Conservation (phyloP, 2,888 invertebrate species). For the Drosophila mimetica region DNA sequence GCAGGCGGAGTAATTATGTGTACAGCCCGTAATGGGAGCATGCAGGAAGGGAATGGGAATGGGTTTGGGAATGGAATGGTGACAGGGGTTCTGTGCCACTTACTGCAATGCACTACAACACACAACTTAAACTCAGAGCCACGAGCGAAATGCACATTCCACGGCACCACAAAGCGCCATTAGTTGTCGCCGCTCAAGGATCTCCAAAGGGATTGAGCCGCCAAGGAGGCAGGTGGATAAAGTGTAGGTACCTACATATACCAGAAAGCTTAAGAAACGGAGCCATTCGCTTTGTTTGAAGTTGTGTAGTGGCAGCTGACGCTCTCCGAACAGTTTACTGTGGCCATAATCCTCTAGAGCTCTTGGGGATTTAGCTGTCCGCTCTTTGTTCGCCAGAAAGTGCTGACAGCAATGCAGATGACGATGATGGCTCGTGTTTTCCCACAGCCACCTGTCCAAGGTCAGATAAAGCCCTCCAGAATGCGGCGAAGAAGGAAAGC, state of each 20-base stretch:
- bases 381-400: slow-evolving; percentile 1
- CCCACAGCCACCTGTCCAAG: slow-evolving; percentile 28
- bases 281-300: slow-evolving; percentile 23
- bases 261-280: slow-evolving; percentile 16
- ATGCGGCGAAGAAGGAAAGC: slow-evolving; percentile 3
- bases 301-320: slow-evolving; percentile 16
- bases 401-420: slow-evolving; percentile 30
- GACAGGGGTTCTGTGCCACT: slow-evolving; percentile 57
- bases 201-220: slow-evolving; percentile 47
- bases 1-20: slow-evolving; percentile 64
- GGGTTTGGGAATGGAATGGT: background rate
- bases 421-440: background rate
- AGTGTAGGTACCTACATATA: too few relatives aligned
- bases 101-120: slow-evolving; percentile 47
- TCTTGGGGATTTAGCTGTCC: slow-evolving; percentile 17
- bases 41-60: slow-evolving; percentile 14
- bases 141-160: slow-evolving; percentile 73
- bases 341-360: slow-evolving; percentile 25
- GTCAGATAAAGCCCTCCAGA: slow-evolving; percentile 26
- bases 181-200: slow-evolving; percentile 66
- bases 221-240: slow-evolving; percentile 3
- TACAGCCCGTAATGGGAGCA: slow-evolving; percentile 63
- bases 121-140: slow-evolving; percentile 41
- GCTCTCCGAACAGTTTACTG: slow-evolving; percentile 16
- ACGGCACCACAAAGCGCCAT: slow-evolving; percentile 68